These are phyloP conservation scores for Trachelus tabidus DNA, from an alignment of 2,888 invertebrate genomes.

Conservation along the genomic window DNA sequence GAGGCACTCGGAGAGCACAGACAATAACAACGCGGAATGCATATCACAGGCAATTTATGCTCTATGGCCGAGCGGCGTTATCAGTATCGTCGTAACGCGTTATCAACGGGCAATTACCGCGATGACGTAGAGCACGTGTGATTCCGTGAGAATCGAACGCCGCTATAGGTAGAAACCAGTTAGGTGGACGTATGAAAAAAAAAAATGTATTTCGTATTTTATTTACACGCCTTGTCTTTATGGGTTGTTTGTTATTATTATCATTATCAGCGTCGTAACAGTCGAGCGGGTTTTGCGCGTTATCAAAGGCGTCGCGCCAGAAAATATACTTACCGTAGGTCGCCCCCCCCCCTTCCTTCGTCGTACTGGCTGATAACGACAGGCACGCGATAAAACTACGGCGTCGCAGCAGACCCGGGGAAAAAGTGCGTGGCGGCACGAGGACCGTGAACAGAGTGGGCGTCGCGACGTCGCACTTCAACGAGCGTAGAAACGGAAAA, in stretches of 20 bases:
- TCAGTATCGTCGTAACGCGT: neutral
- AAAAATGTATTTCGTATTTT: neutral
- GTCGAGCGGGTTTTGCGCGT: neutral
- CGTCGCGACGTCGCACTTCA: neutral
- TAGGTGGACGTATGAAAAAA: neutral
- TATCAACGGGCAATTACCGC: neutral
- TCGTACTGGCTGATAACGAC: neutral
- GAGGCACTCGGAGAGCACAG: too few relatives aligned
- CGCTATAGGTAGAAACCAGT: neutral
- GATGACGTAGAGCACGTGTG: too few relatives aligned
- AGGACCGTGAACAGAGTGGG: neutral
- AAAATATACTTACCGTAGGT: neutral
- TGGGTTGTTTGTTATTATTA: neutral
- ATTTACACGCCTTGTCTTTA: neutral
- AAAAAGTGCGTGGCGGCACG: neutral
- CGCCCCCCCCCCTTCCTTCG: neutral
- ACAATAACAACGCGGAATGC: too few relatives aligned
- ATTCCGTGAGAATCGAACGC: neutral
- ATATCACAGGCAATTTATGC: too few relatives aligned
- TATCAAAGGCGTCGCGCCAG: neutral
- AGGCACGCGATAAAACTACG: neutral
- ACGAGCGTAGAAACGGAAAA: too few relatives aligned
- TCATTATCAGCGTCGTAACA: neutral
- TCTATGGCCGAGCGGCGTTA: neutral
- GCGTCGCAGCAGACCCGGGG: neutral